Base-by-base conservation (phyloP, 2,888 invertebrate species). In the Troides aeacus region DNA sequence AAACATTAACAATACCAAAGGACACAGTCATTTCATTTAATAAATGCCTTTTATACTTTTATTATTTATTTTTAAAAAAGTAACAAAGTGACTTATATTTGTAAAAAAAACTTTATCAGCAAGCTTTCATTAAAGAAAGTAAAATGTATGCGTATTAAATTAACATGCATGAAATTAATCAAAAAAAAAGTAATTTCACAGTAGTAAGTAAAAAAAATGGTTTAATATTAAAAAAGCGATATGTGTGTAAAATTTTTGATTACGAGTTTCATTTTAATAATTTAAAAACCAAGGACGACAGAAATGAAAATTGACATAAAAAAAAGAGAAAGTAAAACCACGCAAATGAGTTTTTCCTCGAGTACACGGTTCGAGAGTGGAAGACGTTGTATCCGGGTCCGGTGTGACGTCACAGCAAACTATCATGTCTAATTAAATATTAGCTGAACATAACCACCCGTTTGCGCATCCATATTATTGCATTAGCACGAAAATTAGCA, bases 371-470 rank as follows among this genome's bases (percentile, higher is more conserved):
- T 62, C 42, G 59, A 39, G 30, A 57, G 66, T 30, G 53, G 66
- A n/a, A 58, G 70, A 56, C 18, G n/a, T 17, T 21, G 64, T 67
- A 64, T 70, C 70, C 70, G 70, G 70, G 66, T 70, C 64, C 64
- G 46, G 21, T 2, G 23, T 70, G 70, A 67, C 70, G 70, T 70
- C 70, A 70, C 67, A 53, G 59, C 56, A 61, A 67, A 64, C 67
- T 30, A 64, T 53, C 62, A 59, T 64, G 64, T 67, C 70, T 70
- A 64, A 70, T 70, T 67, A 67, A 70, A 67, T 53, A 67, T 70
- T 70, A 67, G 64, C 70, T 64, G 24, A 67, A 64, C 67, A 61
- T 61, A 64, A 64, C 64, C 30, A 24, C n/a, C 17, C 42, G 64
- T 66, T 67, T 62, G 58, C 65, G 66, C 53, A 64, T 24, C 58